These are phyloP conservation scores for Xiphorhynchus erythropygius DNA, from an alignment of 2,797 vertebrate genomes.

Conservation along the genomic window DNA sequence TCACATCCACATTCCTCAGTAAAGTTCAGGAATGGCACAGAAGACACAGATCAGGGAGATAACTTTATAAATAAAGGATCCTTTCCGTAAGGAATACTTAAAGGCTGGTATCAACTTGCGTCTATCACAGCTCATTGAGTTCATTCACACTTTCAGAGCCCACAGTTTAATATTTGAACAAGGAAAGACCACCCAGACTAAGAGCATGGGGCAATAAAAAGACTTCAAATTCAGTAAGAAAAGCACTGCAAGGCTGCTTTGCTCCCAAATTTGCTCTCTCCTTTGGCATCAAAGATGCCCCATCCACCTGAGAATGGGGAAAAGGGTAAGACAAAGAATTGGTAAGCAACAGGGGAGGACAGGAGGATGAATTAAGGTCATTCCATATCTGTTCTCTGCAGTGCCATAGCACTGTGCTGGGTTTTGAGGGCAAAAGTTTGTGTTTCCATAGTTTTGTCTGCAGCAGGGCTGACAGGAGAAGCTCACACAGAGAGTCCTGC, in stretches of 20 bases:
- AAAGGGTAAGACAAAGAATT: not conserved
- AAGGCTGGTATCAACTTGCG: too few species aligned
- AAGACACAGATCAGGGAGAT: not conserved
- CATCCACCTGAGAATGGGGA: not conserved
- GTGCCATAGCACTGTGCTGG: too few species aligned
- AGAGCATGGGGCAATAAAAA: not conserved
- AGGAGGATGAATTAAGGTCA: not conserved
- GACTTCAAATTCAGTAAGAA: not conserved
- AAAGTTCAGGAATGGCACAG: not conserved
- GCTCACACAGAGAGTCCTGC: not conserved
- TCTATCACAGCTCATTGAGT: not conserved
- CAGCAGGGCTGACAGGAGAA: not conserved
- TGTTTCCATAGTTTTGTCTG: not conserved
- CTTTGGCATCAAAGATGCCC: not conserved
- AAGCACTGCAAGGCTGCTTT: not conserved
- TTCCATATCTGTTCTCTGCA: not conserved
- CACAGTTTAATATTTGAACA: not conserved
- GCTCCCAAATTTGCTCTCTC: not conserved
- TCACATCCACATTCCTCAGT: not conserved
- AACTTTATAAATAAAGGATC: not conserved
- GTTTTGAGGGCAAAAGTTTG: not conserved
- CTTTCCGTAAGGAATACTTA: not conserved
- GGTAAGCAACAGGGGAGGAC: not conserved
- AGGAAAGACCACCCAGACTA: not conserved
- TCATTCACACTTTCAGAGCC: accelerated